Base-by-base conservation (phyloP, 2,113 vertebrate species). In the Cyanistes caeruleus region DNA sequence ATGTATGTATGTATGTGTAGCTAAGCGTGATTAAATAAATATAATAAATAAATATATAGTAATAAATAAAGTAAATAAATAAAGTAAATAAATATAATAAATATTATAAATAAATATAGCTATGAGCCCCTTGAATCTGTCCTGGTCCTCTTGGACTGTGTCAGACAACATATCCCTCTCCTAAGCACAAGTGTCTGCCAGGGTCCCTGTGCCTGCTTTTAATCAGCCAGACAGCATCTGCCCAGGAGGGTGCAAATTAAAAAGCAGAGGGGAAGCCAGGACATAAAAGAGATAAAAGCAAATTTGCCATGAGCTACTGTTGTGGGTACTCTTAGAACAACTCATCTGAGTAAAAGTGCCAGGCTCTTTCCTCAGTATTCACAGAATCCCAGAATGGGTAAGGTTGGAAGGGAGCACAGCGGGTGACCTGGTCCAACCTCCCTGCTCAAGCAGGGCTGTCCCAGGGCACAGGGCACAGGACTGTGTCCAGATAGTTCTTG, bases 201-300 rank as follows among this genome's bases (percentile, higher is more conserved):
- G 4, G 11, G 33, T 83, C 75, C 74, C 65, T 52, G 27, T 49
- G 33, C n/a, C 62, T 89, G 51, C 37, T 51, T 48, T 37, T 52
- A 27, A 78, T 31, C 59, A 70, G 63, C 21, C 82, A 77, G 84
- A 28, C 23, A 78, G 64, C 20, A 62, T 64, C 78, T 76, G 84
- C 87, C 63, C 48, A 73, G 92, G 55, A 92, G 52, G 8, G 14
- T 35, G 72, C 31, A 53, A 75, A 72, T 73, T 62, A 44, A 81
- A 95, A 95, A 65, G 49, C 48, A 43, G 76, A 95, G 24, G n/a
- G 55, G n/a, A 89, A 92, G 68, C 65, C 39, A 75, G 68, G 49
- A 91, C 43, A 31, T 93, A 69, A 70, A 89, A 94, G 64, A 78
- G 72, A 79, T 27, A 84, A 82, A 78, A 78, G 33, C 63, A 95